phyloP scores from a whole-genome alignment of 2,113 vertebrate genomes.

The Heterocephalus glaber region DNA sequence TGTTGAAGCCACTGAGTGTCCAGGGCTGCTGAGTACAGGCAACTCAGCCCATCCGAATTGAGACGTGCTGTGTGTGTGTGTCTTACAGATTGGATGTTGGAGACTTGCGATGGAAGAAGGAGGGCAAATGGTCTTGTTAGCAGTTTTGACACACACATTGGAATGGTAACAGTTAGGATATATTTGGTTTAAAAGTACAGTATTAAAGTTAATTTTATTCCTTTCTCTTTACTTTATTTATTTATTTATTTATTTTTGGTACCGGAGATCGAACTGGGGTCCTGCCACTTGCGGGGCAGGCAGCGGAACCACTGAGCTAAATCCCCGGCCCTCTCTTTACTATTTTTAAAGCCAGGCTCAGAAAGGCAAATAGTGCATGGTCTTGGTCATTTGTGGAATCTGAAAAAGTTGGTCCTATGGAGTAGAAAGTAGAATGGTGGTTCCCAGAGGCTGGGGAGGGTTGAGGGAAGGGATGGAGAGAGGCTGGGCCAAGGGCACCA shows the following conservation, averaged over 20 bases:
- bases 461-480: neutral
- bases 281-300: no score
- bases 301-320: no score
- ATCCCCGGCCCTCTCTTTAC: no score
- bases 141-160: no score
- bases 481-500: neutral
- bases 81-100: neutral
- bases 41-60: neutral
- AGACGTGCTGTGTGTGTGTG: fast-evolving
- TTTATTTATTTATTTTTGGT: no score
- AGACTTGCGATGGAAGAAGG: neutral
- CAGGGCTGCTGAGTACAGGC: neutral
- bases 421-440: neutral
- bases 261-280: no score
- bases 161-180: neutral
- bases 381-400: neutral
- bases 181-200: neutral
- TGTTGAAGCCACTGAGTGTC: neutral
- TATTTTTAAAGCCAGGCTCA: neutral
- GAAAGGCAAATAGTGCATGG: neutral
- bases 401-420: neutral
- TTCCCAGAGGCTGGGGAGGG: neutral
- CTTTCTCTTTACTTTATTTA: no score
- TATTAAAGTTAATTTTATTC: neutral
- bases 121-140: neutral